A percentile compares a stretch with the other conserved stretches of the same genome.
Conservation (phyloP, 2,797 vertebrate genomes). For the Esox masquinongy region DNA sequence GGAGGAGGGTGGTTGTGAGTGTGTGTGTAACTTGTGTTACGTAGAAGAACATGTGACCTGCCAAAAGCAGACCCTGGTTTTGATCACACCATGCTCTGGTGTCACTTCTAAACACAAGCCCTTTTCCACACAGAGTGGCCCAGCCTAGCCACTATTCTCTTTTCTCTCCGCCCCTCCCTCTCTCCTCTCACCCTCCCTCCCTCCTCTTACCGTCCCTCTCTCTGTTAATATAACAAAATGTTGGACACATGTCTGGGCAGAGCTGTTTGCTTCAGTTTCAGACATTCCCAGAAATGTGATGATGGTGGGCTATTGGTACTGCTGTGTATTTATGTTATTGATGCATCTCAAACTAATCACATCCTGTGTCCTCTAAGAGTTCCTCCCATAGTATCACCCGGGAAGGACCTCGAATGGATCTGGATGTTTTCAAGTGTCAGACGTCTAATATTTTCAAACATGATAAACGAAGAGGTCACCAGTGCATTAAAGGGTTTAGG, state of each 20-base stretch:
- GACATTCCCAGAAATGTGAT: not conserved
- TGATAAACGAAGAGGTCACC: conserved; percentile 28
- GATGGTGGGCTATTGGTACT: not conserved
- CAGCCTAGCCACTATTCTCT: conserved; percentile 55
- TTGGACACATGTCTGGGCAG: not conserved
- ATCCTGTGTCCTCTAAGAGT: not conserved
- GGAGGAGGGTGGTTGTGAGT: conserved; percentile 28
- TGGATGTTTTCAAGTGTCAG: conserved; percentile 27
- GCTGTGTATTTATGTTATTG: not conserved
- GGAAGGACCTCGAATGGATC: conserved; percentile 50
- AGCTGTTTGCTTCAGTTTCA: not conserved
- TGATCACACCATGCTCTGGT: conserved; percentile 74
- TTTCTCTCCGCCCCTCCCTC: not conserved
- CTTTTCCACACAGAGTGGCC: conserved; percentile 25
- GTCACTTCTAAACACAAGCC: conserved; percentile 44
- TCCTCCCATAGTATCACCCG: not conserved
- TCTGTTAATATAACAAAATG: not conserved
- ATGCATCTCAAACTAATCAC: conserved; percentile 1
- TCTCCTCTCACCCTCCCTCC: not conserved
- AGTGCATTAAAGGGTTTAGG: conserved; percentile 20
- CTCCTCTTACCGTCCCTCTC: not conserved
- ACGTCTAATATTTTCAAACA: conserved; percentile 51
- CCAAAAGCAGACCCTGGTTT: conserved; percentile 76
- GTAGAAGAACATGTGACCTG: conserved; percentile 75
- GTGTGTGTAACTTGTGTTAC: conserved; percentile 42